Evolutionary conservation across 2,888 invertebrate species (phyloP).

Genomic region (Lycaena phlaeas): DNA sequence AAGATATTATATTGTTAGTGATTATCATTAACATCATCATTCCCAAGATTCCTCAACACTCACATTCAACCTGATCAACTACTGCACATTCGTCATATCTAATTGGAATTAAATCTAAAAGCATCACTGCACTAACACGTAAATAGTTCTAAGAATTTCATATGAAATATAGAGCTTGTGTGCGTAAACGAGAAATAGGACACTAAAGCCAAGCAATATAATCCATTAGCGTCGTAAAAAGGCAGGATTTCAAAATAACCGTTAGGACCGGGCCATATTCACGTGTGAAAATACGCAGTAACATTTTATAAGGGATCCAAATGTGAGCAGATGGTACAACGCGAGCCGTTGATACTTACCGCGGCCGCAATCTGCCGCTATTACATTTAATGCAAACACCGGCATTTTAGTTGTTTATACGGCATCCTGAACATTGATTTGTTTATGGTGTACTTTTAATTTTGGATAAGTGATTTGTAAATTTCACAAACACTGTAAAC

Average conservation of each 20-base stretch:
- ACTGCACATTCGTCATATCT: too few species aligned
- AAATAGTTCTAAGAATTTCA: too few species aligned
- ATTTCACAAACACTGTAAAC: too few species aligned
- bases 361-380: slow-evolving; percentile 57
- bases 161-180: too few species aligned
- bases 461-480: too few species aligned
- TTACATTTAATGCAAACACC: slow-evolving; percentile 67
- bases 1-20: too few species aligned
- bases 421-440: slow-evolving; percentile 27
- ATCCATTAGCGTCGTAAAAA: slow-evolving; percentile 67
- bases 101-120: too few species aligned
- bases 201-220: slow-evolving; percentile 54
- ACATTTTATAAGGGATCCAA: slow-evolving; percentile 70
- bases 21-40: too few species aligned
- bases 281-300: slow-evolving; percentile 68
- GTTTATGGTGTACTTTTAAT: neutral
- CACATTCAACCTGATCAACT: too few species aligned
- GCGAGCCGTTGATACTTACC: slow-evolving; percentile 55
- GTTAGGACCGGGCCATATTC: slow-evolving; percentile 49
- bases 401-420: slow-evolving; percentile 45
- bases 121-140: too few species aligned
- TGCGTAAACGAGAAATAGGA: slow-evolving; percentile 43
- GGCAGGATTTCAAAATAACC: slow-evolving; percentile 60
- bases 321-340: slow-evolving; percentile 68
- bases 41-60: too few species aligned